These are phyloP conservation scores for Jaculus jaculus DNA, from an alignment of 2,113 vertebrate genomes.

Conservation along the genomic window DNA sequence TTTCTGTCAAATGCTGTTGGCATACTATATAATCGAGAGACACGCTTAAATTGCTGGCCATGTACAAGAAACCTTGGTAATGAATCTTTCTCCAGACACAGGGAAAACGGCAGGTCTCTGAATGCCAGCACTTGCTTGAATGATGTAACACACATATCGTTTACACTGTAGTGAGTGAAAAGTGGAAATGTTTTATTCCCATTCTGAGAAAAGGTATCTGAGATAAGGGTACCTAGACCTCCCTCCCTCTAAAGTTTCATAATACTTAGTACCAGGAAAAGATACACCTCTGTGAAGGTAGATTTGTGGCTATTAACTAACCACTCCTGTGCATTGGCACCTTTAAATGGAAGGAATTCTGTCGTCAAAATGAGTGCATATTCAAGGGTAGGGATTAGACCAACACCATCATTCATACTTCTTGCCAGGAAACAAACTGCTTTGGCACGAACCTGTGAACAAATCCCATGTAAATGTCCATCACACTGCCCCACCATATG, in stretches of 20 bases:
- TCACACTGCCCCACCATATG: fast-evolving
- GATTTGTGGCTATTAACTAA: background rate
- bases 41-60: background rate
- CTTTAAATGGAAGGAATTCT: background rate
- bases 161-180: background rate
- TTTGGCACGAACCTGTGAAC: background rate
- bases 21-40: background rate
- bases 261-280: background rate
- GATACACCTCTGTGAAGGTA: no score
- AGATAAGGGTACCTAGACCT: background rate
- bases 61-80: background rate
- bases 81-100: background rate
- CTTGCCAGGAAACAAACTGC: background rate
- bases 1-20: background rate
- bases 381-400: background rate
- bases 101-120: background rate
- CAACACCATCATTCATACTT: background rate
- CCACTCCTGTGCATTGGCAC: background rate
- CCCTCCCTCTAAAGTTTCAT: background rate
- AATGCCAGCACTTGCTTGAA: background rate
- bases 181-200: background rate
- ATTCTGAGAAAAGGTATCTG: background rate
- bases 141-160: background rate
- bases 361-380: background rate
- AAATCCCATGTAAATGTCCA: background rate